phyloP scores from a whole-genome alignment of 1,140 invertebrate genomes.

The Drosophila azteca region DNA sequence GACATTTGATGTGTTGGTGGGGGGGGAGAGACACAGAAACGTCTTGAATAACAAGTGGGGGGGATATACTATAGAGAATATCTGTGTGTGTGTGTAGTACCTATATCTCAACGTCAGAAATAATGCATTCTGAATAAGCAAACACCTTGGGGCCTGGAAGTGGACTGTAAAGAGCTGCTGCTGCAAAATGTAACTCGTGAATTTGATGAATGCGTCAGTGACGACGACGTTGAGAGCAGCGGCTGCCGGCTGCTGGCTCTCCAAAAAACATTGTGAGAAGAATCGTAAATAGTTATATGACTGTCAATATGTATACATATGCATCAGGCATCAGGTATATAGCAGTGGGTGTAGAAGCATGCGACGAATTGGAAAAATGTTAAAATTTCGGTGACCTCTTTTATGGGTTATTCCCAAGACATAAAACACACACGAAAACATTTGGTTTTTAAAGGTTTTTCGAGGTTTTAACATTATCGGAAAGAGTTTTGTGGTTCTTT shows the following conservation, averaged over 20 bases:
- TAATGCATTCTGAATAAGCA: conserved; percentile 67
- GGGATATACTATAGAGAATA: conserved; percentile 3
- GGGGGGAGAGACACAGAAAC: conserved; percentile 33
- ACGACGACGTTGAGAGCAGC: conserved; percentile 3
- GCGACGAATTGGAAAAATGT: conserved; percentile 3
- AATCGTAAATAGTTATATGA: conserved; percentile 10
- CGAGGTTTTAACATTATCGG: too few relatives aligned
- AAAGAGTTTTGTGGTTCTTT: too few relatives aligned
- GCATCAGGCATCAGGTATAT: too few relatives aligned
- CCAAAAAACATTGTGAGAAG: conserved; percentile 13
- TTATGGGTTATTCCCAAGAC: too few relatives aligned
- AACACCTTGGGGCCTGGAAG: conserved; percentile 28
- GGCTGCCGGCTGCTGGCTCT: too few relatives aligned
- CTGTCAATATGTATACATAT: too few relatives aligned
- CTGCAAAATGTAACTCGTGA: conserved; percentile 21
- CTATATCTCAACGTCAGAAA: conserved; percentile 45
- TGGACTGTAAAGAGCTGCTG: conserved; percentile 15
- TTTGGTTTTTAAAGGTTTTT: too few relatives aligned
- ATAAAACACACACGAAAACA: too few relatives aligned
- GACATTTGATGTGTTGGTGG: conserved; percentile 11
- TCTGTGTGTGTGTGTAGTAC: neutral
- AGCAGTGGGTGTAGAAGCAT: too few relatives aligned
- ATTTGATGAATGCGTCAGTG: conserved; percentile 10
- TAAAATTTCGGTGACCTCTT: conserved; percentile 4
- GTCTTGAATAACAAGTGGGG: conserved; percentile 67